Percentiles rank a stretch among this genome's conserved stretches.
Evolutionary conservation across 2,888 invertebrate genomes (phyloP).

Genomic region (Drosophila helvetica): DNA sequence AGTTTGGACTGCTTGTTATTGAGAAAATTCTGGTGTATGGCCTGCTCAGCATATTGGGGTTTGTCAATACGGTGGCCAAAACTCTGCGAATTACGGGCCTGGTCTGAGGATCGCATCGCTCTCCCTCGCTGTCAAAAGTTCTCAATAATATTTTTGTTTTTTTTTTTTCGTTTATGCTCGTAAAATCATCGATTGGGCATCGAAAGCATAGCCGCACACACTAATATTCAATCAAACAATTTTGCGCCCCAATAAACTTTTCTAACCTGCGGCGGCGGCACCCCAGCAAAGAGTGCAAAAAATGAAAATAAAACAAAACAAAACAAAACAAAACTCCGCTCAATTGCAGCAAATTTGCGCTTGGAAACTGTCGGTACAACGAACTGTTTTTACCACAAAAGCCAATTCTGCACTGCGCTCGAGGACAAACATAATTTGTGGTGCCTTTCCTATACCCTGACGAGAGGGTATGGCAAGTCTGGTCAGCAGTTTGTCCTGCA

Average conservation of each 20-base stretch:
- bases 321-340: constrained; percentile 53
- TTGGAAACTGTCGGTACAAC: constrained; percentile 25
- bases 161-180: background rate
- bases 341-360: constrained; percentile 73
- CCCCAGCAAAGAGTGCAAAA: constrained; percentile 13
- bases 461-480: background rate
- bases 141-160: constrained; percentile 20
- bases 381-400: constrained; percentile 44
- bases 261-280: constrained; percentile 62
- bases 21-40: constrained; percentile 59
- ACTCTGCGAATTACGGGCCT: constrained; percentile 52
- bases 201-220: constrained; percentile 34
- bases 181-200: background rate
- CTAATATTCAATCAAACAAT: constrained; percentile 79
- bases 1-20: constrained; percentile 32
- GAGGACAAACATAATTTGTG: constrained; percentile 41
- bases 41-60: constrained; percentile 22
- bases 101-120: constrained; percentile 21
- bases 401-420: constrained; percentile 47
- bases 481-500: too few relatives aligned
- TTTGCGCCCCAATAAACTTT: constrained; percentile 72
- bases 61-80: constrained; percentile 55
- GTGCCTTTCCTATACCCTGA: constrained; percentile 12
- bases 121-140: background rate
- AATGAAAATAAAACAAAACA: constrained; percentile 12